These are phyloP conservation scores for Holocentrus rufus DNA, from an alignment of 2,797 vertebrate genomes.

Conservation along the genomic window DNA sequence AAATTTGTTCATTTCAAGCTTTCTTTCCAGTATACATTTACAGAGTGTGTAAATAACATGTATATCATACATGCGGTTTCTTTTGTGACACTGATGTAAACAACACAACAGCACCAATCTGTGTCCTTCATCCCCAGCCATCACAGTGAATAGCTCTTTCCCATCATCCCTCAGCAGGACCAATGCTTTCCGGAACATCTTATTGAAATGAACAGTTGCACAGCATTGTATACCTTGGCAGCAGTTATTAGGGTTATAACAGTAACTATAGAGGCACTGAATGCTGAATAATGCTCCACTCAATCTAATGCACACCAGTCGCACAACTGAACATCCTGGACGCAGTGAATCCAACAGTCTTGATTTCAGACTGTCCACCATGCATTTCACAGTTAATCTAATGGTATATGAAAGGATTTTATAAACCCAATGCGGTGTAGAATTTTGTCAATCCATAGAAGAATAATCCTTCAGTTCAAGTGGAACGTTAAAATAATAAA, in stretches of 20 bases:
- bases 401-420: too few species aligned
- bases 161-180: conserved; percentile 62
- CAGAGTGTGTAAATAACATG: too few species aligned
- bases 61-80: conserved; percentile 18
- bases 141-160: conserved; percentile 58
- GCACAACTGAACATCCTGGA: conserved; percentile 22
- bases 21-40: too few species aligned
- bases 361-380: too few species aligned
- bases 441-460: too few species aligned
- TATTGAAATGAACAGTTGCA: conserved; percentile 52
- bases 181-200: conserved; percentile 36
- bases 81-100: conserved; percentile 57
- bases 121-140: conserved; percentile 68
- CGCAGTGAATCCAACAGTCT: conserved; percentile 1
- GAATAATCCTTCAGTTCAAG: too few species aligned
- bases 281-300: conserved; percentile 17
- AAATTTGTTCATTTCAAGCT: too few species aligned
- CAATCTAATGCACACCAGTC: conserved; percentile 12
- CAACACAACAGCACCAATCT: conserved; percentile 30
- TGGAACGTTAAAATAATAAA: too few species aligned
- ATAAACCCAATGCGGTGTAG: too few species aligned
- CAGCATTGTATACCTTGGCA: conserved; percentile 55
- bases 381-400: too few species aligned
- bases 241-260: conserved; percentile 21
- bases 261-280: conserved; percentile 40